Conservation (phyloP, 2,797 vertebrate species). For the Coendou prehensilis region DNA sequence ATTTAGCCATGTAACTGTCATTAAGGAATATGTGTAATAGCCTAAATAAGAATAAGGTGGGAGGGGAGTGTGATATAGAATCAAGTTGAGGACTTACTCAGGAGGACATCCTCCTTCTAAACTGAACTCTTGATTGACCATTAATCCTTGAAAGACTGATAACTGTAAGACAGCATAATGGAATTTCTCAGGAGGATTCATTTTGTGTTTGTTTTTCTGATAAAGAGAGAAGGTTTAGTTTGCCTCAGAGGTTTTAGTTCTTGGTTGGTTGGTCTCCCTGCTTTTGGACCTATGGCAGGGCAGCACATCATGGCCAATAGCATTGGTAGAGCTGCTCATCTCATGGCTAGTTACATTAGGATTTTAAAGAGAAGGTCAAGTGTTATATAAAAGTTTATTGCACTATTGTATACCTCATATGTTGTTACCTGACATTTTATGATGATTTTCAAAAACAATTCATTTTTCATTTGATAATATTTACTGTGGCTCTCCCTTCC, state of each 20-base stretch:
- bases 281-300: not conserved
- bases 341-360: not conserved
- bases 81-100: not conserved
- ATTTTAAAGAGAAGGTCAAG: conserved; percentile 34
- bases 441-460: conserved; percentile 54
- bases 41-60: conserved; percentile 21
- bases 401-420: not conserved
- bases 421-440: conserved; percentile 18
- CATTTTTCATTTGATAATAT: conserved; percentile 15
- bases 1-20: conserved; percentile 1
- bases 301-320: not conserved
- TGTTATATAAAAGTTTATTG: not conserved
- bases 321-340: not conserved
- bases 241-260: not conserved
- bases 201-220: not conserved
- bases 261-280: not conserved
- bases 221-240: not conserved
- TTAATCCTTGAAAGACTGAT: conserved; percentile 20
- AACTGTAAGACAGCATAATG: not conserved
- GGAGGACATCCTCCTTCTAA: not conserved
- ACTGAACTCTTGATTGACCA: not conserved
- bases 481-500: not conserved
- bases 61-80: conserved; percentile 10
- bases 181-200: conserved; percentile 26
- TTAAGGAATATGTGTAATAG: conserved; percentile 35